Evolutionary conservation across 2,888 invertebrate species (phyloP).

Genomic region (Ochropleura leucogaster): DNA sequence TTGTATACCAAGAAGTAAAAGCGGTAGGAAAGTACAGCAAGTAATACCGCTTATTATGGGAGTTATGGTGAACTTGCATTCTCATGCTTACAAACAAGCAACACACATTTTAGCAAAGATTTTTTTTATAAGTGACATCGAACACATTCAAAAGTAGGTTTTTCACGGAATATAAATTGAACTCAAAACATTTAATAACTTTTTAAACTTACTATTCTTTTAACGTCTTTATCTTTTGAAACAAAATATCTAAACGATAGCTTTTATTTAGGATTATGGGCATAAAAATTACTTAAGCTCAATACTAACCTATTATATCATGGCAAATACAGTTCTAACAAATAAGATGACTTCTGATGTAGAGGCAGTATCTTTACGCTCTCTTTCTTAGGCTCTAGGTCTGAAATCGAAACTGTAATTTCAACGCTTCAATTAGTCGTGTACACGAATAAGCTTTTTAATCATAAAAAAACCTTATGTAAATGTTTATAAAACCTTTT

Average conservation of each 20-base stretch:
- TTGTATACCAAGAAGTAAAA: neutral
- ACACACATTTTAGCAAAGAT: neutral
- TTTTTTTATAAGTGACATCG: neutral
- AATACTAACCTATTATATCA: no score
- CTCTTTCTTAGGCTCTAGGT: no score
- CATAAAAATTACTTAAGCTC: no score
- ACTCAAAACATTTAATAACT: neutral
- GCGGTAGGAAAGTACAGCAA: neutral
- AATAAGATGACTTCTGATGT: no score
- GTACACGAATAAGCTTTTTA: no score
- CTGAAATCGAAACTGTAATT: no score
- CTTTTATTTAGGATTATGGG: no score
- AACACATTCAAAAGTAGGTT: neutral
- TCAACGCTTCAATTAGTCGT: no score
- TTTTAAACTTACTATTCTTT: neutral
- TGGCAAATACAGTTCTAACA: no score
- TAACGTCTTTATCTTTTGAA: neutral
- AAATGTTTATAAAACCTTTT: no score
- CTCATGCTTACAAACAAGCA: neutral
- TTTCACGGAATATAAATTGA: neutral
- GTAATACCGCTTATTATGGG: neutral
- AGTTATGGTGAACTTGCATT: neutral
- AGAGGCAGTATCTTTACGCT: no score
- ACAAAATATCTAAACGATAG: neutral
- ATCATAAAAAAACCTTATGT: no score